Percentiles rank a stretch among this genome's conserved stretches.
phyloP scores from a whole-genome alignment of 2,113 vertebrate genomes.

The Hemicordylus capensis region DNA sequence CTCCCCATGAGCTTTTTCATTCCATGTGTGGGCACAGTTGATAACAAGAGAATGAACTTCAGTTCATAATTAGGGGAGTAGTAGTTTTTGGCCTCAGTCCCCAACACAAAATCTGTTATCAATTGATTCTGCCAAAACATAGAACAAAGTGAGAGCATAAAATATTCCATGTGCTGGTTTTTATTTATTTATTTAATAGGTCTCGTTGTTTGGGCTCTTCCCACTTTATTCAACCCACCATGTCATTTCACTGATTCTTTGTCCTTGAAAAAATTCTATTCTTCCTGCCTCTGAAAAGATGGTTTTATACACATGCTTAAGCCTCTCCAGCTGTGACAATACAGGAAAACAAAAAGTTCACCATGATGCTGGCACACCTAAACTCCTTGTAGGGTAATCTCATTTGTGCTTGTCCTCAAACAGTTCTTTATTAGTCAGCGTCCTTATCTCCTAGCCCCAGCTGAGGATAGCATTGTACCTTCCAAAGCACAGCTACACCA shows the following conservation, averaged over 20 bases:
- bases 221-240: slow-evolving; percentile 58
- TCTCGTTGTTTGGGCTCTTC: slow-evolving; percentile 69
- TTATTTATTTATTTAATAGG: slow-evolving; percentile 50
- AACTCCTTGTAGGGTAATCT: slow-evolving; percentile 65
- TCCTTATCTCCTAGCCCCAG: slow-evolving; percentile 74
- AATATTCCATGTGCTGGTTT: slow-evolving; percentile 56
- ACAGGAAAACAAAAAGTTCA: slow-evolving; percentile 60
- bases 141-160: slow-evolving; percentile 71
- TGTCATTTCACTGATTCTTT: slow-evolving; percentile 67
- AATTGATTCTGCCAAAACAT: slow-evolving; percentile 77
- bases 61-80: slow-evolving; percentile 76
- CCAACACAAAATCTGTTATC: slow-evolving; percentile 76
- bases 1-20: slow-evolving; percentile 38
- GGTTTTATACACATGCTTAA: slow-evolving; percentile 42
- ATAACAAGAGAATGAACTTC: slow-evolving; percentile 37
- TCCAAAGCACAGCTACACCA: slow-evolving; percentile 27
- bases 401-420: slow-evolving; percentile 70
- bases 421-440: slow-evolving; percentile 61
- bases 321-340: slow-evolving; percentile 52
- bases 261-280: slow-evolving; percentile 65
- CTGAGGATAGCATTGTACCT: slow-evolving; percentile 60
- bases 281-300: slow-evolving; percentile 40
- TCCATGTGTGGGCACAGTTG: slow-evolving; percentile 10
- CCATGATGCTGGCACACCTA: slow-evolving; percentile 68
- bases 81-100: slow-evolving; percentile 70